phyloP scores from a whole-genome alignment of 1,140 invertebrate species.

The Drosophila mauritiana region DNA sequence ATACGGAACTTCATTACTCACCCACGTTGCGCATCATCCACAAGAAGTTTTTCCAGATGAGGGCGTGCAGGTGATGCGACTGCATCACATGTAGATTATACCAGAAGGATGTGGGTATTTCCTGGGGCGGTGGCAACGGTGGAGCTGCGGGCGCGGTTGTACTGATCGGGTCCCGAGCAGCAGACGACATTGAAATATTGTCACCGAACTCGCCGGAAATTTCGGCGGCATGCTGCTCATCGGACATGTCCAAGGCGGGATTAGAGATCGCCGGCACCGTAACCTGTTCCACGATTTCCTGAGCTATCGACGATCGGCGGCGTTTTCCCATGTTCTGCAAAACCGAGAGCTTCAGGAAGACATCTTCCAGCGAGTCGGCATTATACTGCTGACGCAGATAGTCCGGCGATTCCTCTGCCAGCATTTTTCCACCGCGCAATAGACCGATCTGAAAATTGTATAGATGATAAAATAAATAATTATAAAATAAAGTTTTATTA shows the following conservation, averaged over 20 bases:
- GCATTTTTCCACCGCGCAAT: slow-evolving; percentile 95
- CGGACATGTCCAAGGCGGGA: slow-evolving; percentile 87
- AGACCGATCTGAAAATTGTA: slow-evolving; percentile 90
- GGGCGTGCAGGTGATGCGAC: slow-evolving; percentile 90
- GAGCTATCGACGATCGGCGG: slow-evolving; percentile 90
- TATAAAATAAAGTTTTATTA: not conserved
- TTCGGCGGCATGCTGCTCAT: slow-evolving; percentile 89
- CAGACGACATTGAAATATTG: slow-evolving; percentile 90
- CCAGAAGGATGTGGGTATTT: slow-evolving; percentile 84
- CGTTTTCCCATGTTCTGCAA: slow-evolving; percentile 92
- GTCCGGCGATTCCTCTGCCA: slow-evolving; percentile 95
- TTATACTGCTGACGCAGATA: slow-evolving; percentile 91
- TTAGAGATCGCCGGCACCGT: slow-evolving; percentile 87
- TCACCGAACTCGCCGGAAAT: slow-evolving; percentile 94
- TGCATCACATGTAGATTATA: slow-evolving; percentile 89
- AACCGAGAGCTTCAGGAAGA: slow-evolving; percentile 96
- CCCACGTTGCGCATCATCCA: slow-evolving; percentile 96
- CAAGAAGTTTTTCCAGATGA: slow-evolving; percentile 96
- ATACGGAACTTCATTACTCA: slow-evolving; percentile 84
- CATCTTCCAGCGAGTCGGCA: slow-evolving; percentile 93
- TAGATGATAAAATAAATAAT: not conserved
- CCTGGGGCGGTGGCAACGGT: slow-evolving; percentile 87
- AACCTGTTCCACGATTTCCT: slow-evolving; percentile 89
- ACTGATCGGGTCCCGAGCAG: slow-evolving; percentile 86
- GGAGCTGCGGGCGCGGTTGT: slow-evolving; percentile 86